Conservation (phyloP, 1,140 invertebrate species). For the Oscheius sp. region DNA sequence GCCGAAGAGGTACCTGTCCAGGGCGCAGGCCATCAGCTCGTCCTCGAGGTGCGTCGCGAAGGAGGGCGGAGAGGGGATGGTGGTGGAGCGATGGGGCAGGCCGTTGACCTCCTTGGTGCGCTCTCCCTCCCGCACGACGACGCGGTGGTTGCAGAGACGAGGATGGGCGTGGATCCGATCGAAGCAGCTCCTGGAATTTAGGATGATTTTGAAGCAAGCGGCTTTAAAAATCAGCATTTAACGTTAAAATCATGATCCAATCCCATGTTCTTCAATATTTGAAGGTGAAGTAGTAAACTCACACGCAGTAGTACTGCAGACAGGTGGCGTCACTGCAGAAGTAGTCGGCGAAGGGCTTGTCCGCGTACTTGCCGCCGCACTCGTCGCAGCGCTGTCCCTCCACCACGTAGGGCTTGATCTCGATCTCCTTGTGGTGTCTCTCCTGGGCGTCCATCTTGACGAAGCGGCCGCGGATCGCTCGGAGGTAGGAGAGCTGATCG, state of each 20-base stretch:
- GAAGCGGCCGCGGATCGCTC: constrained; percentile 95
- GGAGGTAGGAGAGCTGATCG: constrained; percentile 98
- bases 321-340: constrained; percentile 71
- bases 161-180: not conserved
- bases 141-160: not conserved
- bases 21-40: too few species aligned
- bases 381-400: constrained; percentile 99
- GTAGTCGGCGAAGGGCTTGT: constrained; percentile 94
- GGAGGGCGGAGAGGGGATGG: too few species aligned
- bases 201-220: not conserved
- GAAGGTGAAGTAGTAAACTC: not conserved
- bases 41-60: too few species aligned
- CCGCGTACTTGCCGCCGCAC: constrained; percentile 91
- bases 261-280: not conserved
- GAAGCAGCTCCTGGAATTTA: not conserved
- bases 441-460: constrained; percentile 97
- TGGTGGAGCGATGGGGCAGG: too few species aligned
- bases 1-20: too few species aligned
- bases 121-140: not conserved
- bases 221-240: not conserved
- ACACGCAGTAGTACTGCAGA: constrained; percentile 84
- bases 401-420: constrained; percentile 97
- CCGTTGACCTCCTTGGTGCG: not conserved
- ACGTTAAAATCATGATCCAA: not conserved
- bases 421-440: constrained; percentile 89